A percentile compares a stretch with the other conserved stretches of the same genome.
These are phyloP conservation scores for Prosapia bicincta DNA, from an alignment of 2,888 invertebrate genomes.

Conservation along the genomic window DNA sequence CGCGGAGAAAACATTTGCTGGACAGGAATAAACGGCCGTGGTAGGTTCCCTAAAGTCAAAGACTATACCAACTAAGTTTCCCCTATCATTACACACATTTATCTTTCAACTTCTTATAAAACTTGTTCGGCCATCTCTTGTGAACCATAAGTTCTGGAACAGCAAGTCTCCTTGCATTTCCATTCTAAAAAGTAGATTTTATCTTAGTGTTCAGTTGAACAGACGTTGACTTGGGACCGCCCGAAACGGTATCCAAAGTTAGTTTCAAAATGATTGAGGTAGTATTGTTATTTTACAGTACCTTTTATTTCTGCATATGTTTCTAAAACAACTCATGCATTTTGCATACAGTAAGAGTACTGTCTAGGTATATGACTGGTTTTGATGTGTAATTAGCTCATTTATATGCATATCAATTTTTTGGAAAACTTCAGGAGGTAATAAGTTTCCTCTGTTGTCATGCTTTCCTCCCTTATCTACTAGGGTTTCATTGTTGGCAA, in stretches of 20 bases:
- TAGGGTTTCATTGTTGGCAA: neutral
- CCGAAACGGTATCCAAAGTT: neutral
- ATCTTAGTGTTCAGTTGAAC: neutral
- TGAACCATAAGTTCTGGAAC: neutral
- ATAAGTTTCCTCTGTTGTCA: neutral
- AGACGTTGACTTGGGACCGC: no score
- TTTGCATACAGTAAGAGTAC: neutral
- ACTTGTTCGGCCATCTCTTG: neutral
- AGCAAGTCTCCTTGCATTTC: neutral
- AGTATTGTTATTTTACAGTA: neutral
- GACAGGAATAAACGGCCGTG: neutral
- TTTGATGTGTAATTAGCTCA: neutral
- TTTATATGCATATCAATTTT: neutral
- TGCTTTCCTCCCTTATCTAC: neutral
- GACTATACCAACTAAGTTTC: neutral
- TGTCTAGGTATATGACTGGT: no score
- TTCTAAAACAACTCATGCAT: neutral
- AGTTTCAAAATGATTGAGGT: no score
- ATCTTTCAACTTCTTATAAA: neutral
- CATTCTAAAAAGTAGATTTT: neutral
- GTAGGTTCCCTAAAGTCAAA: neutral
- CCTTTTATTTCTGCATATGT: neutral
- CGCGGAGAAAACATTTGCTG: no score
- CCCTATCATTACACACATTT: neutral
- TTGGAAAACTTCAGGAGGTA: no score